Base-by-base conservation (phyloP, 2,888 invertebrate species). In the Xestobium rufovillosum region DNA sequence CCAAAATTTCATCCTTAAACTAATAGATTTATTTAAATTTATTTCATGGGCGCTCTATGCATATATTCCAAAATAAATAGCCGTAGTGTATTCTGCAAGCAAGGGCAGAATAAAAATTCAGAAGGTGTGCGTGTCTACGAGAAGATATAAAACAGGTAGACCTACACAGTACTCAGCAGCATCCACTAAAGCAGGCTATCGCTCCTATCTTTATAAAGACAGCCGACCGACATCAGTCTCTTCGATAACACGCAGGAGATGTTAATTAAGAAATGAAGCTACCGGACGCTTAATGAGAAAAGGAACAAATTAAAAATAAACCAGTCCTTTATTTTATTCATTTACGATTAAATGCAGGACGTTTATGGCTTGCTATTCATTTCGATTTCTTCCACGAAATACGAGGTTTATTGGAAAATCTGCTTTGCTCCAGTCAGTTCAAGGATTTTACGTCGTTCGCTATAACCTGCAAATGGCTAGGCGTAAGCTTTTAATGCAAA, bases 211-310 rank as follows among this genome's bases (percentile, higher is more conserved):
- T 54, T 50, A 52, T 50, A 53, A 57, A 59, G 57, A 52, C 54
- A 50, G 52, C 48, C 56, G 55, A 55, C 52, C 54, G 55, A 56
- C 59, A 59, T 59, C 57, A 54, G 52, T 55, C 57, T 54, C 44
- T 29, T 46, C 49, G 60, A 61, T 61, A 61, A 59, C 61, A 59
- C 57, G 60, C 60, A 59, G 58, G 58, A 61, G 59, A 60, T 59
- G 60, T 61, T 62, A 61, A 62, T 62, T 62, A 62, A 62, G 62
- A 62, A 61, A 62, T 61, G 59, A 62, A 59, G 62, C 62, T 61
- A 62, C 61, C 56, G 61, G 54, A 57, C 56, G 57, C 55, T 55
- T 62, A 62, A 62, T 61, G 62, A 61, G 60, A 56, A 52, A 43
- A 39, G 51, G 52, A 51, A 55, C 55, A 56, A 56, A 56, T 55